phyloP scores from a whole-genome alignment of 2,888 invertebrate species.

The Mylabris sibirica region DNA sequence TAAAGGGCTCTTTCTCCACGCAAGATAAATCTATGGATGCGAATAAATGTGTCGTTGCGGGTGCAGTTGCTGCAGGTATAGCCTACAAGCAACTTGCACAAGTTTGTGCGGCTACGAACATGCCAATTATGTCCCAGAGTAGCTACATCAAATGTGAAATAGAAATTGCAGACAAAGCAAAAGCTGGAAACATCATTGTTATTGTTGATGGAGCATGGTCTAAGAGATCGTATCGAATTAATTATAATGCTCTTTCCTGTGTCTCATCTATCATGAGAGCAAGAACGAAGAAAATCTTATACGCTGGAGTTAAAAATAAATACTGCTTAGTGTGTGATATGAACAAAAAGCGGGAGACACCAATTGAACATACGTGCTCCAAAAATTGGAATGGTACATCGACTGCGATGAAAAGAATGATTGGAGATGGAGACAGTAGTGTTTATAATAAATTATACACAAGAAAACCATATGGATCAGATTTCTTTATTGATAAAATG shows the following conservation, averaged over 20 bases:
- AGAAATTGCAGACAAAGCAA: background rate
- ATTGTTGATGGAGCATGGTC: constrained; percentile 47
- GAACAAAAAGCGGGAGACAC: constrained; percentile 35
- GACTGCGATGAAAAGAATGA: constrained; percentile 46
- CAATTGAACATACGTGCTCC: constrained; percentile 45
- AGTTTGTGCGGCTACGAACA: background rate
- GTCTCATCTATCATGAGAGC: constrained; percentile 40
- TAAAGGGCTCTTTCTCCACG: background rate
- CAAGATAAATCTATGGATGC: background rate
- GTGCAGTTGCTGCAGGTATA: constrained; percentile 18
- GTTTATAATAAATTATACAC: constrained; percentile 45
- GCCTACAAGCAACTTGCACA: constrained; percentile 19
- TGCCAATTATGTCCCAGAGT: background rate
- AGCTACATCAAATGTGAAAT: background rate
- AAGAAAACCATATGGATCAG: constrained; percentile 38
- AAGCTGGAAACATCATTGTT: constrained; percentile 42
- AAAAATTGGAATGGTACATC: constrained; percentile 51
- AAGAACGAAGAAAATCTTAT: constrained; percentile 42
- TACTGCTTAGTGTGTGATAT: constrained; percentile 48
- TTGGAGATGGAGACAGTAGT: constrained; percentile 53
- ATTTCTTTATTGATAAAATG: constrained; percentile 43
- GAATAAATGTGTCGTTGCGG: background rate
- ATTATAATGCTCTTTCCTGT: constrained; percentile 49
- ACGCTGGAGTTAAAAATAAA: constrained; percentile 48
- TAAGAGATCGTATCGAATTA: constrained; percentile 41